Base-by-base conservation (phyloP, 2,797 vertebrate genomes). In the Bradypodion pumilum region DNA sequence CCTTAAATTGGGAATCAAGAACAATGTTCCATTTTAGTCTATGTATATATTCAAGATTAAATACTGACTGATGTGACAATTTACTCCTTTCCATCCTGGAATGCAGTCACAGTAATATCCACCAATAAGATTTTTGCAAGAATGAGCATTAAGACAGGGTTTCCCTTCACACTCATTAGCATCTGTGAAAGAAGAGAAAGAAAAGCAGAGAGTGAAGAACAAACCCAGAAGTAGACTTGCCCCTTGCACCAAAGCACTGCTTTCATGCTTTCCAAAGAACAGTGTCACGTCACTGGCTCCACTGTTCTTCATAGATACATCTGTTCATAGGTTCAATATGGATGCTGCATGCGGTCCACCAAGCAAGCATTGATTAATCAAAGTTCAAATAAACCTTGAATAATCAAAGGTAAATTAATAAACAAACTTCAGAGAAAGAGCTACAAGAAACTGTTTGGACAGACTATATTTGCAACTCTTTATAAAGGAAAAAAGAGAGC, bases 81-180 rank as follows among this genome's bases (percentile, higher is more conserved):
- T 97, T 94, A 92, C 93, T 96, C 98, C 98, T 95, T 95, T 97
- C 98, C 98, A 99, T 98, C 98, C 98, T 90, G 90, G 97, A 95
- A 97, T 95, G 97, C 98, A 99, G 97, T 95, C 94, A 96, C 98
- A 99, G 97, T 97, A 97, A 98, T 98, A 99, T 98, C 98, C 98
- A 97, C 98, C 98, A 98, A 99, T 98, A 96, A 99, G 96, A 97
- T 99, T 98, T 99, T 99, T 99, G 98, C 98, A 99, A 97, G 97
- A 96, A 94, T 97, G 97, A 97, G 98, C 97, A 94, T 98, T 97
- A 97, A 96, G 94, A 97, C 98, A 99, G 95, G 97, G 97, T 95
- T 96, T 97, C 95, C 95, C 97, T 89, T 94, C 93, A 93, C 98
- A 99, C 96, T 99, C 98, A 98, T 98, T 97, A 96, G 97, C 96